phyloP scores from a whole-genome alignment of 2,113 vertebrate species.

The Peucedramus taeniatus region DNA sequence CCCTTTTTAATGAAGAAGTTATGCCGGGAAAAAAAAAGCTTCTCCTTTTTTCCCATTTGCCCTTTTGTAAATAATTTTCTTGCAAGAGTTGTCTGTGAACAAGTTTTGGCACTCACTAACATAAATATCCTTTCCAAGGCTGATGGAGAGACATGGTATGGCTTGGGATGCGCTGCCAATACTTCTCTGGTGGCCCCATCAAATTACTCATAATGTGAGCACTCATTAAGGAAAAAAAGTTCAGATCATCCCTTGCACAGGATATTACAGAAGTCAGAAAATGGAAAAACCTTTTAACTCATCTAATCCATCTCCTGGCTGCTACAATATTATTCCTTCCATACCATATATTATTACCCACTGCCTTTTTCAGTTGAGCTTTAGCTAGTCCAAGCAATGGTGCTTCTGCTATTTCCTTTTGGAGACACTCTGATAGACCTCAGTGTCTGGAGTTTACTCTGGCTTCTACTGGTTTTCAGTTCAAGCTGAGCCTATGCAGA shows the following conservation, averaged over 20 bases:
- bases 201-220: conserved; percentile 26
- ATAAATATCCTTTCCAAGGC: conserved; percentile 47
- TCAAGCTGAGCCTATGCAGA: background rate
- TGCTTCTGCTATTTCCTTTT: conserved; percentile 43
- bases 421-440: conserved; percentile 19
- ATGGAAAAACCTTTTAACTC: conserved; percentile 64
- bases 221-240: conserved; percentile 46
- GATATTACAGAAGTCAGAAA: conserved; percentile 63
- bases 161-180: conserved; percentile 26
- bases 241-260: conserved; percentile 54
- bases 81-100: conserved; percentile 37
- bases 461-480: background rate
- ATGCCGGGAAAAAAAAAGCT: accelerated
- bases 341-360: conserved; percentile 40
- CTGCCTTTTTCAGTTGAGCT: conserved; percentile 41
- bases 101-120: conserved; percentile 47
- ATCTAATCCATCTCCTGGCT: conserved; percentile 50
- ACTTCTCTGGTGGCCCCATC: conserved; percentile 57
- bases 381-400: background rate
- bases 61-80: conserved; percentile 57
- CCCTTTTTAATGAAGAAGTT: background rate
- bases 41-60: background rate
- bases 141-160: conserved; percentile 50
- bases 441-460: background rate
- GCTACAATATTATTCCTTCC: conserved; percentile 56